Conservation (phyloP, 2,797 vertebrate genomes). For the Parauchenoglanis punctatus region DNA sequence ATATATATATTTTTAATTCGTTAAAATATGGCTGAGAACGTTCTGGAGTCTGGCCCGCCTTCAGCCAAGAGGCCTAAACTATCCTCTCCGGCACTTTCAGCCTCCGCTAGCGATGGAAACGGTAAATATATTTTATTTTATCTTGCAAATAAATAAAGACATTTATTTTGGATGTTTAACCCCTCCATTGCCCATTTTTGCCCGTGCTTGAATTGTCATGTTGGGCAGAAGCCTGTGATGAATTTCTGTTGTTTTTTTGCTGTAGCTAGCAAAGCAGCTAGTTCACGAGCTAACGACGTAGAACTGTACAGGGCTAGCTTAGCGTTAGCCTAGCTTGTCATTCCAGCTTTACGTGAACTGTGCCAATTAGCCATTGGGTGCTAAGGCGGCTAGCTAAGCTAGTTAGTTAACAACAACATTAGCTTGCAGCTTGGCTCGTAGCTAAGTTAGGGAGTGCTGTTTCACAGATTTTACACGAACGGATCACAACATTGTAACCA, state of each 20-base stretch:
- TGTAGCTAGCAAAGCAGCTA: conserved; percentile 58
- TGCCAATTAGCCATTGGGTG: conserved; percentile 30
- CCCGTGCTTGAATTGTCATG: neutral
- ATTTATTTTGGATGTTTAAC: conserved; percentile 43
- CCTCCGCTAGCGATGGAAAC: conserved; percentile 96
- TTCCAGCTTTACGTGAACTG: conserved; percentile 62
- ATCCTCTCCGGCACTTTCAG: conserved; percentile 95
- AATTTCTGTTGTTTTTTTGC: conserved; percentile 71
- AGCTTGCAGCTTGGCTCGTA: neutral
- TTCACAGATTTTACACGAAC: conserved; percentile 19
- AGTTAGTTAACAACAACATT: conserved; percentile 32
- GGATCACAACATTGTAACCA: neutral
- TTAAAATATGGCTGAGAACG: conserved; percentile 95
- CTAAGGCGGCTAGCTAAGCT: neutral
- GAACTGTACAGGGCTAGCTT: conserved; percentile 47
- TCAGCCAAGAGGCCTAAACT: conserved; percentile 99
- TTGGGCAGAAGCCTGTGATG: conserved; percentile 26
- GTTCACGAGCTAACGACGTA: conserved; percentile 56
- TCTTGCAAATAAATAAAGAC: conserved; percentile 21
- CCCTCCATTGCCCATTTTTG: neutral
- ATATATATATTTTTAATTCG: conserved; percentile 78
- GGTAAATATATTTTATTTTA: conserved; percentile 75
- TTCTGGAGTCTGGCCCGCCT: conserved; percentile 98
- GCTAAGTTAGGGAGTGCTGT: conserved; percentile 18
- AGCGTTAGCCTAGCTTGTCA: conserved; percentile 58